These are phyloP conservation scores for Willisornis vidua DNA, from an alignment of 2,113 vertebrate genomes.

Conservation along the genomic window DNA sequence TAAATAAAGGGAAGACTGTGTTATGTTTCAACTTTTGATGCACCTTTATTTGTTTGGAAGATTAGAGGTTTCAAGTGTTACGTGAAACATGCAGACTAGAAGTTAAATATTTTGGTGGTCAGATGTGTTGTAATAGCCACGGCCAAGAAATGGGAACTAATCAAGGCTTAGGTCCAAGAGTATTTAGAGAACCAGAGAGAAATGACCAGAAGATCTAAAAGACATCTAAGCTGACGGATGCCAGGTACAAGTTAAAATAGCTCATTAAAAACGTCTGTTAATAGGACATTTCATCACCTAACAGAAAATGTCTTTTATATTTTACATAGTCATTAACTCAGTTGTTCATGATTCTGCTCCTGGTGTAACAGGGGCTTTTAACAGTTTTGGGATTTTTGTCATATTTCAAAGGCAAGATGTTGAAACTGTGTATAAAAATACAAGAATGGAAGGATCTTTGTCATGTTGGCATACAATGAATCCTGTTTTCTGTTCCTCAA, in stretches of 20 bases:
- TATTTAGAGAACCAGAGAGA: not conserved
- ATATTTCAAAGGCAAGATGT: slow-evolving; percentile 6
- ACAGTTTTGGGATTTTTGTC: not conserved
- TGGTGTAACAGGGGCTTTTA: slow-evolving; percentile 1
- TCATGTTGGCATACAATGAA: not conserved
- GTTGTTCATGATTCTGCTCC: not conserved
- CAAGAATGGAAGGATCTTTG: not conserved
- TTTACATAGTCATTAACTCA: slow-evolving; percentile 34
- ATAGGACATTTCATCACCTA: slow-evolving; percentile 21
- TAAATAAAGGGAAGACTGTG: not conserved
- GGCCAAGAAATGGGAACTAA: not conserved
- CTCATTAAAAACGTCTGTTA: slow-evolving; percentile 50
- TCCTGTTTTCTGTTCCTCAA: not conserved
- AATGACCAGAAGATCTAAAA: slow-evolving; percentile 15
- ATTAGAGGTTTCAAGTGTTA: not conserved
- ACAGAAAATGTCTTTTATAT: not conserved
- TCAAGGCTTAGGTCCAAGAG: slow-evolving; percentile 4
- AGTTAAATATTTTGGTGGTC: not conserved
- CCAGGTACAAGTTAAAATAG: slow-evolving; percentile 49
- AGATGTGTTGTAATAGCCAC: not conserved
- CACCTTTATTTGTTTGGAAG: not conserved
- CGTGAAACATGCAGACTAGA: not conserved
- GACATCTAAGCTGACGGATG: not conserved
- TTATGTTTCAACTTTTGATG: not conserved
- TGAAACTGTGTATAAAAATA: not conserved